These are phyloP conservation scores for Epiblema foenella DNA, from an alignment of 2,888 invertebrate species.

Conservation along the genomic window DNA sequence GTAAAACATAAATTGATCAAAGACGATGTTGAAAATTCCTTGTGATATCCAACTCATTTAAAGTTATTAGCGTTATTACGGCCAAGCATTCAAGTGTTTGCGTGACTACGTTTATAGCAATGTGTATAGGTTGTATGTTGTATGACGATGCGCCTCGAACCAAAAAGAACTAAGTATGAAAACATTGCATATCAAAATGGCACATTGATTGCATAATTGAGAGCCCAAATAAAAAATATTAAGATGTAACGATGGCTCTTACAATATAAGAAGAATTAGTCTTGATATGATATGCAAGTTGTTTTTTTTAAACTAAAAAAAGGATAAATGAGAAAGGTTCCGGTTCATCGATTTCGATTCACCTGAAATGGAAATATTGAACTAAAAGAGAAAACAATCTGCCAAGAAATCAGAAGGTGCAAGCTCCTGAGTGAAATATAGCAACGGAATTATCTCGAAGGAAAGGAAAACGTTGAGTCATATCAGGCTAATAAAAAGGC, in stretches of 20 bases:
- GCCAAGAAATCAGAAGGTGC: not conserved
- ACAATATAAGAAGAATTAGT: too few species aligned
- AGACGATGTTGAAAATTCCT: not conserved
- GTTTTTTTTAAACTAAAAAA: too few species aligned
- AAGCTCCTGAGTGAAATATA: not conserved
- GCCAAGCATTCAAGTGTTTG: constrained; percentile 16
- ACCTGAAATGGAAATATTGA: not conserved
- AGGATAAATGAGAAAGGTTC: too few species aligned
- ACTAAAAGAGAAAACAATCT: not conserved
- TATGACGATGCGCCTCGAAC: too few species aligned
- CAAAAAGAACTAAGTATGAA: too few species aligned
- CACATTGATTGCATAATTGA: too few species aligned
- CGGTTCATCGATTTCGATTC: too few species aligned
- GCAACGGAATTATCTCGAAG: not conserved
- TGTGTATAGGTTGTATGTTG: too few species aligned
- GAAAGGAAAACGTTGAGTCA: not conserved
- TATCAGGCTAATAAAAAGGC: not conserved
- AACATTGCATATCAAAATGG: too few species aligned
- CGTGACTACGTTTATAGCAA: constrained; percentile 25
- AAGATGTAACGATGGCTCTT: too few species aligned
- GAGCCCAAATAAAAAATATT: too few species aligned
- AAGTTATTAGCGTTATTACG: constrained; percentile 14
- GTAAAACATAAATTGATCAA: not conserved
- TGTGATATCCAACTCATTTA: constrained; percentile 12
- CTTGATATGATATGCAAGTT: too few species aligned